Conservation (phyloP, 2,113 vertebrate genomes). For the Vicugna pacos region DNA sequence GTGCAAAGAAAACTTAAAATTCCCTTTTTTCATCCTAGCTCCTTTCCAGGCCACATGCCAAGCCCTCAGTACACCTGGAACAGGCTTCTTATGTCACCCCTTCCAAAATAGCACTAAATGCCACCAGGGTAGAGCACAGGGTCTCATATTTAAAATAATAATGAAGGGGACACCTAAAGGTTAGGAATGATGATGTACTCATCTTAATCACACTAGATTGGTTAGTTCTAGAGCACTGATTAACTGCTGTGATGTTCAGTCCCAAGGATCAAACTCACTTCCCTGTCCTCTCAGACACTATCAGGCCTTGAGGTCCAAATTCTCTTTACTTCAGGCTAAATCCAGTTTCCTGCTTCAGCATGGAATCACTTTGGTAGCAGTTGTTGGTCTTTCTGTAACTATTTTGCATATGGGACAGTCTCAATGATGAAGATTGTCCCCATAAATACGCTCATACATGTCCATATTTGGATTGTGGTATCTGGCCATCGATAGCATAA, state of each 20-base stretch:
- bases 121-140: neutral
- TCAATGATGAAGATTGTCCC: slow-evolving; percentile 16
- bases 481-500: neutral
- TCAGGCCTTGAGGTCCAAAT: neutral
- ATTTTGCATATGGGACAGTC: neutral
- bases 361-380: neutral
- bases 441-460: neutral
- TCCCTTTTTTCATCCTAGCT: slow-evolving; percentile 6
- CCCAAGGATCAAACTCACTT: neutral
- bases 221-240: neutral
- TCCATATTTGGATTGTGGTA: neutral
- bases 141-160: slow-evolving; percentile 49
- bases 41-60: neutral
- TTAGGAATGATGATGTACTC: neutral
- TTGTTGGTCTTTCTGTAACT: neutral
- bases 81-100: neutral
- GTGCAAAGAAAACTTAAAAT: slow-evolving; percentile 33
- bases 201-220: neutral
- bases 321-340: slow-evolving; percentile 51
- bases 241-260: neutral
- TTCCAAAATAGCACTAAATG: slow-evolving; percentile 46
- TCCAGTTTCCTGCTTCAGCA: neutral
- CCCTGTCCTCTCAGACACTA: neutral
- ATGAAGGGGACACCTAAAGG: neutral
- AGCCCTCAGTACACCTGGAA: neutral